phyloP scores from a whole-genome alignment of 1,140 invertebrate species.

The Oryctes rhinoceros region DNA sequence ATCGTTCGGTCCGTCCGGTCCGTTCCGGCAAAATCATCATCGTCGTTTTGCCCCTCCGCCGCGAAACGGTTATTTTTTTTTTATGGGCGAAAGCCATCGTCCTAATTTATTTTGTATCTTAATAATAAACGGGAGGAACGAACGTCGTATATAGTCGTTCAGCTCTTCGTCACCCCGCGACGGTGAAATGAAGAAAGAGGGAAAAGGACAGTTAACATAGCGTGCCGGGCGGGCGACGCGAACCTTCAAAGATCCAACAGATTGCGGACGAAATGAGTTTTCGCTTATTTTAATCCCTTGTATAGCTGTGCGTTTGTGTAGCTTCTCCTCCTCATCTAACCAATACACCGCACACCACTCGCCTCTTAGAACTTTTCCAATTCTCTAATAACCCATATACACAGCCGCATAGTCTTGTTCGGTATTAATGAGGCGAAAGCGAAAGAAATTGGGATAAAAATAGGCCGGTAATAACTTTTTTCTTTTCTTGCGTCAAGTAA shows the following conservation, averaged over 20 bases:
- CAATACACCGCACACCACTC: too few relatives aligned
- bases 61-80: slow-evolving; percentile 42
- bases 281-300: slow-evolving; percentile 43
- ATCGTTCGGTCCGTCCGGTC: slow-evolving; percentile 37
- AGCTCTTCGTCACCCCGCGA: neutral
- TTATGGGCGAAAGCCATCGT: slow-evolving; percentile 42
- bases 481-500: too few relatives aligned
- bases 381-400: too few relatives aligned
- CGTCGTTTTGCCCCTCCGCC: neutral
- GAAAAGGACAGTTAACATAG: neutral
- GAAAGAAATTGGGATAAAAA: too few relatives aligned
- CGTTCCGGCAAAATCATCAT: neutral
- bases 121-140: slow-evolving; percentile 33
- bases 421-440: too few relatives aligned
- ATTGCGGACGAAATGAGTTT: slow-evolving; percentile 39
- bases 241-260: slow-evolving; percentile 37
- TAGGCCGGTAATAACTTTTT: too few relatives aligned
- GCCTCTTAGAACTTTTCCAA: too few relatives aligned
- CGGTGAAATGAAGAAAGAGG: neutral
- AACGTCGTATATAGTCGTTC: neutral
- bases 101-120: slow-evolving; percentile 45
- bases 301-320: neutral
- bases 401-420: too few relatives aligned
- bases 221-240: neutral
- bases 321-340: too few relatives aligned